Percentiles rank a stretch among this genome's conserved stretches.
Evolutionary conservation across 2,797 vertebrate species (phyloP).

Genomic region (Clamator glandarius): DNA sequence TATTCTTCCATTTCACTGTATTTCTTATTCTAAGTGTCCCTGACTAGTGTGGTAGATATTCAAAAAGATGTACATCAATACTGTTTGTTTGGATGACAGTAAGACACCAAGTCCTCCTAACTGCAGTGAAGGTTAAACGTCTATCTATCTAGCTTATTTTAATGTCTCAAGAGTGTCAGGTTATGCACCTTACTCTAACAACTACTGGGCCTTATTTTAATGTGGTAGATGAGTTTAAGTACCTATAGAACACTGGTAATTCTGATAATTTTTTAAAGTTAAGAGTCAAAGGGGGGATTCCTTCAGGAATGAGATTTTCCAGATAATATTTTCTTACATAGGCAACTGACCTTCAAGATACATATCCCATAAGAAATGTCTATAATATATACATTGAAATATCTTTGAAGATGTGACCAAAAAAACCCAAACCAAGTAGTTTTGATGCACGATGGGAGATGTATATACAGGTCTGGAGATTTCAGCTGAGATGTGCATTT

Average conservation of each 20-base stretch:
- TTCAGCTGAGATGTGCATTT: neutral
- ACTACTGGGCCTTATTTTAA: neutral
- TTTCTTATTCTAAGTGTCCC: neutral
- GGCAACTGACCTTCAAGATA: neutral
- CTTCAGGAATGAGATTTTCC: neutral
- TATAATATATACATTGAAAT: rapidly evolving
- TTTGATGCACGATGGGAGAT: neutral
- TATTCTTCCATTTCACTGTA: neutral
- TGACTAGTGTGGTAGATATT: neutral
- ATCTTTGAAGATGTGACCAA: neutral
- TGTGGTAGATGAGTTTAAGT: neutral
- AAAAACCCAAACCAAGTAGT: neutral
- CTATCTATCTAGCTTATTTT: neutral
- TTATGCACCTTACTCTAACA: neutral
- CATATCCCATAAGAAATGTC: neutral
- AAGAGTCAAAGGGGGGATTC: neutral
- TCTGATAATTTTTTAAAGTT: neutral
- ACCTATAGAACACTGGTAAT: neutral
- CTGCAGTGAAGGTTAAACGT: neutral
- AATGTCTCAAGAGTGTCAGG: neutral
- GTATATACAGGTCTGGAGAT: neutral
- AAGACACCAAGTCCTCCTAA: neutral
- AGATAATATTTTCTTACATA: neutral
- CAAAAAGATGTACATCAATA: rapidly evolving
- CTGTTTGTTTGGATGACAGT: neutral